Evolutionary conservation across 2,113 vertebrate species (phyloP), one percentile per base, ranked within the genome.

Genomic region (Recurvirostra avosetta): DNA sequence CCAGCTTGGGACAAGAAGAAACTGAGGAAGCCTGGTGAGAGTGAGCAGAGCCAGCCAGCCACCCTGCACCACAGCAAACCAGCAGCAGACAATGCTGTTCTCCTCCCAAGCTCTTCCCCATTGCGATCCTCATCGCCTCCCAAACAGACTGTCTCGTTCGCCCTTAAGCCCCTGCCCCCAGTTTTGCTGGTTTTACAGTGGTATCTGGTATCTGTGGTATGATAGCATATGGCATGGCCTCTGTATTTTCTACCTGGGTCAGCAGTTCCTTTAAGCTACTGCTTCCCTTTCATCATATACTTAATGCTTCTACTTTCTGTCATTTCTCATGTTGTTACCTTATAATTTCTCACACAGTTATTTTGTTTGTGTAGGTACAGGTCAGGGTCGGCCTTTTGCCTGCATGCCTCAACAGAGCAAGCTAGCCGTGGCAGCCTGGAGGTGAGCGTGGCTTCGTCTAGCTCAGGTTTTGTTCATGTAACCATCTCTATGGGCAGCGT

Each of bases 31-130:
- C 5, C 32, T 66, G 41, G 8, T 67, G 53, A 89, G 20, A 18
- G 25, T 36, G 70, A 72, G 36, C 2, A 2, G 45, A 85, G 18
- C 5, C 55, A 63, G 43, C 8, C 72, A 83, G 83, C 9, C n/a
- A 62, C 8, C 17, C 22, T 0, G 0, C 40, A 62, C 17, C n/a
- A 72, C 12, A 56, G 52, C 32, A 76, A 71, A 81, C 16, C 12
- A 53, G 23, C 45, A 81, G 25, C 58, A 72, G n/a, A 19, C 16
- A 49, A 9, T 0, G 1, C 15, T 0, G 0, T 32, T 38, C 14
- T 68, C 16, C 59, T 73, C 14, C 15, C 22, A 34, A 8, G 27
- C 7, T 72, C 19, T 52, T 83, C 72, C n/a, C 25, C 20, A 47
- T 34, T 63, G 26, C 41, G 8, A 32, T 58, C 20, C 12, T 65